Conservation (phyloP, 2,888 invertebrate genomes). For the Meganola albula region DNA sequence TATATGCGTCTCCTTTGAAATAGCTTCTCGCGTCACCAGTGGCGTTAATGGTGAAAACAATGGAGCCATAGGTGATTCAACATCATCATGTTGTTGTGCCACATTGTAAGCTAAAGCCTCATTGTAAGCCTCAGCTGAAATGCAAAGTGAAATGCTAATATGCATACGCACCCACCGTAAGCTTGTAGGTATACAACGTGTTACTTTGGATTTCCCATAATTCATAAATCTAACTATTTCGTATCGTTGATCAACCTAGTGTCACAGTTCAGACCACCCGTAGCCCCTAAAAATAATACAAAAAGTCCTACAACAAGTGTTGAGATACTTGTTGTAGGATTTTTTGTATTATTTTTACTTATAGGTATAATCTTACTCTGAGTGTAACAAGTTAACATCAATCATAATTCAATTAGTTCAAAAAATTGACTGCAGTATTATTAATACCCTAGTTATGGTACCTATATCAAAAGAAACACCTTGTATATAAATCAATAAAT, state of each 20-base stretch:
- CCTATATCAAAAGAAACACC: slow-evolving; percentile 3
- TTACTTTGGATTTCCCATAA: slow-evolving; percentile 9
- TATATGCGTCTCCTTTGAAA: slow-evolving; percentile 3
- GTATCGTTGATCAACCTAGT: neutral
- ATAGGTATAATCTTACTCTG: slow-evolving; percentile 4
- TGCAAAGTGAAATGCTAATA: slow-evolving; percentile 9
- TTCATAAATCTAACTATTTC: slow-evolving; percentile 3
- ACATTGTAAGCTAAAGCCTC: slow-evolving; percentile 7
- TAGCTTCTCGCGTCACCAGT: slow-evolving; percentile 4
- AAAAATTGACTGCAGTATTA: neutral
- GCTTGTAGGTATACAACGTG: slow-evolving; percentile 8
- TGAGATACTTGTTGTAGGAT: neutral
- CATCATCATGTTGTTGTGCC: slow-evolving; percentile 8
- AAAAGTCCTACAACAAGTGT: slow-evolving; percentile 5
- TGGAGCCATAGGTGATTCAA: slow-evolving; percentile 7
- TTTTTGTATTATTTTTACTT: too few species aligned
- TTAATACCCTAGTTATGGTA: slow-evolving; percentile 3
- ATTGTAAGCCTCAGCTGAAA: slow-evolving; percentile 7
- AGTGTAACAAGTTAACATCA: slow-evolving; percentile 1
- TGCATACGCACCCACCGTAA: slow-evolving; percentile 7
- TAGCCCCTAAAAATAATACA: slow-evolving; percentile 3
- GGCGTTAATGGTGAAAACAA: slow-evolving; percentile 8
- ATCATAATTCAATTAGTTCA: slow-evolving; percentile 1
- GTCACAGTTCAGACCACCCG: slow-evolving; percentile 1
- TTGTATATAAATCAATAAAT: slow-evolving; percentile 4